Base-by-base conservation (phyloP, 2,113 vertebrate genomes). In the Grus americana region DNA sequence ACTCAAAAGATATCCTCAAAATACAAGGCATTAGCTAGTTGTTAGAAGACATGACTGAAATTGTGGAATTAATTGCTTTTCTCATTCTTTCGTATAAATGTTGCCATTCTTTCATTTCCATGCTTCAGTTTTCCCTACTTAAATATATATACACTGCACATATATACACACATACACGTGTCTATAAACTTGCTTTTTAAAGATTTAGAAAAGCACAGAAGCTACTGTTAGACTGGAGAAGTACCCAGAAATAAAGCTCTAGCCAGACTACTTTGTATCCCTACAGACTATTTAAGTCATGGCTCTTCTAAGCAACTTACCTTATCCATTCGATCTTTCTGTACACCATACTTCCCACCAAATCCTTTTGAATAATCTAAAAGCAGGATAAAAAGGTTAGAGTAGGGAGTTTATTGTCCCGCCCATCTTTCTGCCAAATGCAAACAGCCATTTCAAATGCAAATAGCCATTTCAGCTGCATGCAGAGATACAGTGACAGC, bases 271-370 rank as follows among this genome's bases (percentile, higher is more conserved):
- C 5, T 74, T 8, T 50, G 15, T 17, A 83, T 19, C 32, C 36
- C 66, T 40, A 29, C 13, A 13, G 16, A 15, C 9, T 23, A 24
- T 16, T 32, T 6, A 47, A 82, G 24, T 20, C 22, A 22, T 0
- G 1, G 9, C 12, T 65, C 15, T 14, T 42, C 2, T 6, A 67
- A 40, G 7, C 5, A 8, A 17, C 90, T 85, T 87, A 99, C 99
- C 99, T 99, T 99, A 85, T 99, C 99, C 99, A 99, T 99, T 6
- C 99, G 98, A 92, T 99, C 99, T 52, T 99, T 99, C 98, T 99
- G 99, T 34, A 99, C 98, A 0, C 99, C 99, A 8, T 98, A 99
- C 15, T 99, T 99, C 26, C 99, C 99, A 70, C 99, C 99, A 78
- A 99, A 99, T 23, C 99, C 99, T 97, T 98, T 99, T 0, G 99